Evolutionary conservation across 1,140 invertebrate genomes (phyloP).

Genomic region (Pseudoatta argentina): DNA sequence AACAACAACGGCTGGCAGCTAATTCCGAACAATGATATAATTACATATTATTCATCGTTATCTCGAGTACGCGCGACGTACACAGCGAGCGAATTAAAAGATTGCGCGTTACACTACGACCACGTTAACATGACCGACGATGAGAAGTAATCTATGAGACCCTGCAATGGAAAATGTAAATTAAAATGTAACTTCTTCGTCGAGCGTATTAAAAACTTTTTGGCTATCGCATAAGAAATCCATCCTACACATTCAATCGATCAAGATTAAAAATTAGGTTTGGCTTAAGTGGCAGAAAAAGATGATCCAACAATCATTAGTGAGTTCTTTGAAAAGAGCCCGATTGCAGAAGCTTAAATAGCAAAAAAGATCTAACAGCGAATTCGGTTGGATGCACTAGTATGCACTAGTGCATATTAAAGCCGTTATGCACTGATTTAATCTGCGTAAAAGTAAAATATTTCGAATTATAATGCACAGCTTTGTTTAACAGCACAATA

Average conservation of each 20-base stretch:
- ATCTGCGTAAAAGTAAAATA: no score
- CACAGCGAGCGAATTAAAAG: constrained; percentile 10
- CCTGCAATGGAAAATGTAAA: not conserved
- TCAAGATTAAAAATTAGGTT: constrained; percentile 23
- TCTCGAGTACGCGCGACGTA: constrained; percentile 78
- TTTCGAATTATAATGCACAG: no score
- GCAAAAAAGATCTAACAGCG: not conserved
- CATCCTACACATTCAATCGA: not conserved
- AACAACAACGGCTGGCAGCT: constrained; percentile 73
- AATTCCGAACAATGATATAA: constrained; percentile 86
- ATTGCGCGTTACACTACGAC: not conserved
- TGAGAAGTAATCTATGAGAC: not conserved
- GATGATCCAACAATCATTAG: not conserved
- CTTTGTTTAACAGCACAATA: no score
- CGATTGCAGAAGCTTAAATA: constrained; percentile 6
- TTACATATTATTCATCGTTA: constrained; percentile 82
- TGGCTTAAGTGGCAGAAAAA: not conserved
- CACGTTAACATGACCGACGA: not conserved
- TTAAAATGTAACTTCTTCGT: constrained; percentile 15
- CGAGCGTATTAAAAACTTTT: not conserved
- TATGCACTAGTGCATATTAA: no score
- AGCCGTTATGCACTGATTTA: no score
- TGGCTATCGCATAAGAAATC: constrained; percentile 12
- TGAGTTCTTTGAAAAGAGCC: not conserved
- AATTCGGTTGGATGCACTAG: no score